phyloP scores from a whole-genome alignment of 2,888 invertebrate genomes.

The Harpagoxenus sublaevis region DNA sequence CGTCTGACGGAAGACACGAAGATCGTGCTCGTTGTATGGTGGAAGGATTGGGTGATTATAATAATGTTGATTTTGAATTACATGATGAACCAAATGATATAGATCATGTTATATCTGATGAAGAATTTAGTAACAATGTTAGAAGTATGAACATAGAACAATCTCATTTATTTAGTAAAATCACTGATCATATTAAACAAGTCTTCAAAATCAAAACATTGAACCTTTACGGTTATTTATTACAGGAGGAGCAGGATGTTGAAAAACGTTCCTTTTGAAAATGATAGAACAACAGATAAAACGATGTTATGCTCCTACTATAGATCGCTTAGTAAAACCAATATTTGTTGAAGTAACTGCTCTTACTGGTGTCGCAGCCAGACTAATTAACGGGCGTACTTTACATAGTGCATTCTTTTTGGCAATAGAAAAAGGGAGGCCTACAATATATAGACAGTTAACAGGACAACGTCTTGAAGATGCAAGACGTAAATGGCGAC shows the following conservation, averaged over 20 bases:
- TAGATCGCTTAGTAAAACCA: background rate
- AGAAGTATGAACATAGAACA: background rate
- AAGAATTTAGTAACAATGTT: background rate
- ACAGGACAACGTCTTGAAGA: slow-evolving; percentile 1
- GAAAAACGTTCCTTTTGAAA: background rate
- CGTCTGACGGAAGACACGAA: background rate
- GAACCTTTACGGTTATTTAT: background rate
- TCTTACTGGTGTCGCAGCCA: background rate
- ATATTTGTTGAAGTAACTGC: background rate
- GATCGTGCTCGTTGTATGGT: background rate
- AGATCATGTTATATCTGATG: background rate
- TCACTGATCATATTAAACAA: background rate
- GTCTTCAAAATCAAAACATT: background rate
- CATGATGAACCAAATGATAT: background rate
- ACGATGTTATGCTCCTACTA: background rate
- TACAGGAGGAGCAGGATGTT: too few relatives aligned
- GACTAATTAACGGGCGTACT: background rate
- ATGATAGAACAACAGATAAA: background rate
- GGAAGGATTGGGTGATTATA: background rate
- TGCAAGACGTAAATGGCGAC: slow-evolving; percentile 12
- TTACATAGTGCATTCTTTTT: background rate
- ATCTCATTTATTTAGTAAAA: background rate
- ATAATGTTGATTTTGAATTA: background rate
- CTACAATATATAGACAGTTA: background rate
- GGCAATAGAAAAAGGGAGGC: background rate